A percentile compares a stretch with the other conserved stretches of the same genome.
These are phyloP conservation scores for Rhagoletis pomonella DNA, from an alignment of 1,140 invertebrate genomes.

Conservation along the genomic window DNA sequence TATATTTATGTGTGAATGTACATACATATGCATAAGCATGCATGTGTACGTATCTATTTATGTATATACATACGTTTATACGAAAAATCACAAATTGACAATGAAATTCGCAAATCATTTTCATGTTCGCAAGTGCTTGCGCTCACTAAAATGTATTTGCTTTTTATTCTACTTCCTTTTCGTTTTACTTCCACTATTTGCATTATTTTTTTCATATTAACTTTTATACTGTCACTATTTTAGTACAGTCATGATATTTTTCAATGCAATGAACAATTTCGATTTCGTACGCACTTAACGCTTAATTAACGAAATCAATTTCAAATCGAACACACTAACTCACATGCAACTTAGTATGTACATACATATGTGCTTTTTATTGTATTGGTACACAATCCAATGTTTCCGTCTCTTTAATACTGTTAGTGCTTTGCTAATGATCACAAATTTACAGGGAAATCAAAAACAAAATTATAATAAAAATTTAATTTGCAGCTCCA, in stretches of 20 bases:
- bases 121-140: background rate
- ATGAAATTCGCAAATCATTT: constrained; percentile 21
- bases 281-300: constrained; percentile 11
- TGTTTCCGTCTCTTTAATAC: background rate
- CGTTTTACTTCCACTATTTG: too few relatives aligned
- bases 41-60: background rate
- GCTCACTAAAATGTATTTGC: background rate
- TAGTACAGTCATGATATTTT: background rate
- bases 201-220: too few relatives aligned
- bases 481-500: background rate
- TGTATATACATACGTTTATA: background rate
- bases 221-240: too few relatives aligned
- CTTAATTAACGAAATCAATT: constrained; percentile 42
- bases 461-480: background rate
- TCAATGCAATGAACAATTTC: constrained; percentile 11
- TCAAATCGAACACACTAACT: background rate
- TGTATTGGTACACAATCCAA: background rate
- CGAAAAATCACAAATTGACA: constrained; percentile 2
- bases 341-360: background rate
- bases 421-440: constrained; percentile 22
- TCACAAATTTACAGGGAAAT: background rate
- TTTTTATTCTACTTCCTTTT: background rate
- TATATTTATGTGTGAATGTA: background rate
- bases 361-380: background rate
- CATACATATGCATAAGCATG: background rate